A percentile compares a stretch with the other conserved stretches of the same genome.
phyloP scores from a whole-genome alignment of 2,888 invertebrate species.

The Andrena trimmerana region DNA sequence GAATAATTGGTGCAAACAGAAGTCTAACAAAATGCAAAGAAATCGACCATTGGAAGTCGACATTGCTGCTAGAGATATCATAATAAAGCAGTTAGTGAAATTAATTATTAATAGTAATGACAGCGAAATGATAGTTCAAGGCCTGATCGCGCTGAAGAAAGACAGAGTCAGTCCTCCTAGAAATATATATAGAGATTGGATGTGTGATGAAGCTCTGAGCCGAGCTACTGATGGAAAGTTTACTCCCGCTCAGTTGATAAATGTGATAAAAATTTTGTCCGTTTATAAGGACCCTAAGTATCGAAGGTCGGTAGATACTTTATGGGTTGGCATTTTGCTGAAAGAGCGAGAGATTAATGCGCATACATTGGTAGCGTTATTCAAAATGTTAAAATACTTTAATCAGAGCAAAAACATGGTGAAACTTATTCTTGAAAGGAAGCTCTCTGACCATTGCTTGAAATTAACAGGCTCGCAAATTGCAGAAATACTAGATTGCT shows the following conservation, averaged over 20 bases:
- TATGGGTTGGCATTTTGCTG: conserved; percentile 88
- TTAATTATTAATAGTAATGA: conserved; percentile 85
- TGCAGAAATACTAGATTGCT: conserved; percentile 86
- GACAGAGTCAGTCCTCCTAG: conserved; percentile 79
- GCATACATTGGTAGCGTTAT: conserved; percentile 87
- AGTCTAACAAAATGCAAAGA: conserved; percentile 38
- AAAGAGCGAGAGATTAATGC: conserved; percentile 87
- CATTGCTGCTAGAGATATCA: conserved; percentile 71
- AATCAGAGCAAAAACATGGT: conserved; percentile 88
- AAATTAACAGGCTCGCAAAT: conserved; percentile 86
- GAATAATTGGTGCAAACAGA: conserved; percentile 71
- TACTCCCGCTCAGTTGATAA: conserved; percentile 87
- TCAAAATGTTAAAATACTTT: conserved; percentile 87
- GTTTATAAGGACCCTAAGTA: conserved; percentile 86
- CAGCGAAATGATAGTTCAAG: conserved; percentile 83
- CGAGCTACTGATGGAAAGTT: conserved; percentile 88
- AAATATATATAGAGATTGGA: conserved; percentile 84
- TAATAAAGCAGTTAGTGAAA: conserved; percentile 85
- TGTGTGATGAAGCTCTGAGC: conserved; percentile 88
- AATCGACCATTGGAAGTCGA: conserved; percentile 47
- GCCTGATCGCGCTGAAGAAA: conserved; percentile 82
- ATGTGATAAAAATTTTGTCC: conserved; percentile 87
- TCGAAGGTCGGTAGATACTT: conserved; percentile 87
- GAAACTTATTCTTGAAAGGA: conserved; percentile 87
- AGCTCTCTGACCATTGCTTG: conserved; percentile 87